A percentile compares a stretch with the other conserved stretches of the same genome.
Conservation (phyloP, 1,140 invertebrate genomes). For the Telenomus remus region DNA sequence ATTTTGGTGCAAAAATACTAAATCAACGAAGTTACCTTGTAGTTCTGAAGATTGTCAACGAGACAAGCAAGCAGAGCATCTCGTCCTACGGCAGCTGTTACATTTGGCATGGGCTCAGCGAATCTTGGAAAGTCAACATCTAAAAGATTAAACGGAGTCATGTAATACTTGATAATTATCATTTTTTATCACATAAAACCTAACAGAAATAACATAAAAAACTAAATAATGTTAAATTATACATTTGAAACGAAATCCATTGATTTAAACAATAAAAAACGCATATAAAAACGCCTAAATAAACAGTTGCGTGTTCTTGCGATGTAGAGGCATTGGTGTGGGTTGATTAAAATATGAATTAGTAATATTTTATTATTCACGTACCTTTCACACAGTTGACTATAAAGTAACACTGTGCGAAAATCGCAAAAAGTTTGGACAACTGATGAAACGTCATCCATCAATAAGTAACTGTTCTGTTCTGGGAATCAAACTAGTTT, state of each 20-base stretch:
- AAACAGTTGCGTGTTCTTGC: no score
- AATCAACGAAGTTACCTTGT: conserved; percentile 81
- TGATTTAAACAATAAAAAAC: no score
- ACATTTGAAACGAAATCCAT: no score
- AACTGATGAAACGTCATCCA: conserved; percentile 55
- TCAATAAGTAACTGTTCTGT: conserved; percentile 46
- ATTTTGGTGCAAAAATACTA: no score
- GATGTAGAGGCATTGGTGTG: no score
- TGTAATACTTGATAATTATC: not conserved
- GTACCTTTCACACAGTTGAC: conserved; percentile 36
- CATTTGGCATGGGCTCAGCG: conserved; percentile 92
- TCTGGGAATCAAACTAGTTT: conserved; percentile 34
- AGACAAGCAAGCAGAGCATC: conserved; percentile 95
- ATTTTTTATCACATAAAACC: not conserved
- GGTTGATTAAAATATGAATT: no score
- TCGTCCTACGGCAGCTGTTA: conserved; percentile 91
- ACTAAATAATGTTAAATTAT: not conserved
- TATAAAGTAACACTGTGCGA: conserved; percentile 35
- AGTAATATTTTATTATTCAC: conserved; percentile 5
- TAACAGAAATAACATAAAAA: no score
- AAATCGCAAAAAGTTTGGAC: conserved; percentile 39
- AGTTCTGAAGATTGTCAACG: conserved; percentile 91
- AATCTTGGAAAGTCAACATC: conserved; percentile 85
- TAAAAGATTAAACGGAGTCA: conserved; percentile 56
- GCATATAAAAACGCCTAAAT: no score